Evolutionary conservation across 2,888 invertebrate species (phyloP).

Genomic region (Stenodera caucasica): DNA sequence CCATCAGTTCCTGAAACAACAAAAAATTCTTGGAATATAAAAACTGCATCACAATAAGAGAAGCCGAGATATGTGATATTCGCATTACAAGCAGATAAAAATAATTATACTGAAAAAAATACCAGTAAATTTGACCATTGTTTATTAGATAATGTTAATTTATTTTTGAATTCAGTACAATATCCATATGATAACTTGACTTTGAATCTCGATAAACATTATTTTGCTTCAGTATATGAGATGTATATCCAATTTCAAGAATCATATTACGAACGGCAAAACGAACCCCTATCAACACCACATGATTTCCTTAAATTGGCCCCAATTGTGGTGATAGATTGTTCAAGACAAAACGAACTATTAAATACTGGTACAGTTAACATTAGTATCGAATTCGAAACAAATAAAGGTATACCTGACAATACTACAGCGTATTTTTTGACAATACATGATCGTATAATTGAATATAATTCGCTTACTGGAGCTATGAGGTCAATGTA

Average conservation of each 20-base stretch:
- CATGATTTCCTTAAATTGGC: conserved; percentile 17
- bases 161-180: conserved; percentile 45
- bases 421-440: conserved; percentile 38
- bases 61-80: conserved; percentile 48
- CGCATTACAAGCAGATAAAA: conserved; percentile 46
- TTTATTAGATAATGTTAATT: conserved; percentile 43
- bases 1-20: conserved; percentile 44
- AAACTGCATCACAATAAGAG: conserved; percentile 42
- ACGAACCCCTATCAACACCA: conserved; percentile 24
- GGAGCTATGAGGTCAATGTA: conserved; percentile 20
- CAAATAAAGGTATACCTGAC: conserved; percentile 23
- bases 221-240: conserved; percentile 32
- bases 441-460: conserved; percentile 35
- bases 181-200: conserved; percentile 47
- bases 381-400: conserved; percentile 31
- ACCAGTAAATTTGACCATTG: conserved; percentile 34
- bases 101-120: conserved; percentile 35
- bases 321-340: conserved; percentile 24
- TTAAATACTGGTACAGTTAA: conserved; percentile 32
- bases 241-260: conserved; percentile 37
- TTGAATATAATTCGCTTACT: conserved; percentile 30
- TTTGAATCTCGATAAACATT: conserved; percentile 33
- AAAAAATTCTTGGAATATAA: conserved; percentile 43
- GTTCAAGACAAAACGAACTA: conserved; percentile 26
- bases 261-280: conserved; percentile 29